These are phyloP conservation scores for Pangasius macronema DNA, from an alignment of 2,797 vertebrate species.

Conservation along the genomic window DNA sequence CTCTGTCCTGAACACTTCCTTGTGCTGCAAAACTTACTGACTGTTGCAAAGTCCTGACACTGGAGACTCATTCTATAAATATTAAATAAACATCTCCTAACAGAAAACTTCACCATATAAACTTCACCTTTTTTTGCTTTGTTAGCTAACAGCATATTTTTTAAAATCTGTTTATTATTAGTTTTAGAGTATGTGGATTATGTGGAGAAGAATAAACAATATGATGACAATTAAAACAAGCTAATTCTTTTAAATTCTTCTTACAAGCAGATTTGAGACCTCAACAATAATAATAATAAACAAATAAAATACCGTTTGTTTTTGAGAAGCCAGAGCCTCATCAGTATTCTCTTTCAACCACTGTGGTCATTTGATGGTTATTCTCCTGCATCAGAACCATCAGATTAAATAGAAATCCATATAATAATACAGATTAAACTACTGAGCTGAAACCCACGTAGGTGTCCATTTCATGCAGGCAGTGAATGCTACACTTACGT, in stretches of 20 bases:
- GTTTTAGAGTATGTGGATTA: not conserved
- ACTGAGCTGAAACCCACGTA: not conserved
- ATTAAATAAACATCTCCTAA: not conserved
- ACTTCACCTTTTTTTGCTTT: not conserved
- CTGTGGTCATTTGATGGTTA: not conserved
- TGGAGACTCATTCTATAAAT: not conserved
- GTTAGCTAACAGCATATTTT: not conserved
- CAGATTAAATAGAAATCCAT: not conserved
- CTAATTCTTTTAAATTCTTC: not conserved
- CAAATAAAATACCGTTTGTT: not conserved
- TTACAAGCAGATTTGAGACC: not conserved
- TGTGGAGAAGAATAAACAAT: not conserved
- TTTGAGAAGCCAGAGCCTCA: not conserved
- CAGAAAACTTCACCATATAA: not conserved
- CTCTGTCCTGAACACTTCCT: too few species aligned
- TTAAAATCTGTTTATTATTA: not conserved
- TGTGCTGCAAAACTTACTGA: not conserved
- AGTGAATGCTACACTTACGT: not conserved
- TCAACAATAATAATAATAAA: not conserved
- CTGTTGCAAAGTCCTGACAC: not conserved
- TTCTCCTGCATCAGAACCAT: not conserved
- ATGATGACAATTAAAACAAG: too few species aligned
- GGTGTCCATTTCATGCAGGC: too few species aligned
- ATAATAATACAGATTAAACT: slow-evolving; percentile 6
- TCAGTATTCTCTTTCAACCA: not conserved